Evolutionary conservation across 1,140 invertebrate species (phyloP), one percentile per base, ranked within the genome.

Genomic region (Atta colombica): DNA sequence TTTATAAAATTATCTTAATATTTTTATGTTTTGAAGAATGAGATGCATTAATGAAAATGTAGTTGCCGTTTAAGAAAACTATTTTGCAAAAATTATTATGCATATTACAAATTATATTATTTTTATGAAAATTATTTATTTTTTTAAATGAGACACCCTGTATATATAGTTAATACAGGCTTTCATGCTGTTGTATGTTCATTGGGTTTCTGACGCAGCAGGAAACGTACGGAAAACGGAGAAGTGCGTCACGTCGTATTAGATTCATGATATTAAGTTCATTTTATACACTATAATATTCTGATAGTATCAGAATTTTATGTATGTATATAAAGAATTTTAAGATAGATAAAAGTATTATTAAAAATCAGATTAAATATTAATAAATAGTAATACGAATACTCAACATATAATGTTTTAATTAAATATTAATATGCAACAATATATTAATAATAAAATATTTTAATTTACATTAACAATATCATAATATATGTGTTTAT

Each of bases 131-230:
- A 45, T 10, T 45, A 45, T 45, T 45, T 3, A 45, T 45, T 45
- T 10, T 45, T 45, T 10, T 12, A 10, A 45, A 45, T 45, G 8
- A 45, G 39, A 45, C 39, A 45, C 39, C 8, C 8, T 45, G 8
- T 74, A 84, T 84, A 45, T 14, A 75, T 55, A 39, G 39, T 51
- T 84, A 84, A 84, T 84, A 61, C 8, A 72, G 80, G 35, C 80
- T 61, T 74, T 61, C 10, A 80, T 60, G 72, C 51, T 35, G 49
- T 78, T 35, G 84, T 74, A 49, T 85, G 75, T 28, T 53, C 49
- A 18, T 68, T 45, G 25, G 10, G 12, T 60, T 68, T 85, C 75
- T 75, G 72, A 75, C 75, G 7, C 18, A 31, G 18, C 61, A 85
- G 74, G 60, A 85, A 85, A 68, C 49, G 49, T n/a, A 49, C 74